phyloP scores from a whole-genome alignment of 2,113 vertebrate species.

The Cheilinus undulatus region DNA sequence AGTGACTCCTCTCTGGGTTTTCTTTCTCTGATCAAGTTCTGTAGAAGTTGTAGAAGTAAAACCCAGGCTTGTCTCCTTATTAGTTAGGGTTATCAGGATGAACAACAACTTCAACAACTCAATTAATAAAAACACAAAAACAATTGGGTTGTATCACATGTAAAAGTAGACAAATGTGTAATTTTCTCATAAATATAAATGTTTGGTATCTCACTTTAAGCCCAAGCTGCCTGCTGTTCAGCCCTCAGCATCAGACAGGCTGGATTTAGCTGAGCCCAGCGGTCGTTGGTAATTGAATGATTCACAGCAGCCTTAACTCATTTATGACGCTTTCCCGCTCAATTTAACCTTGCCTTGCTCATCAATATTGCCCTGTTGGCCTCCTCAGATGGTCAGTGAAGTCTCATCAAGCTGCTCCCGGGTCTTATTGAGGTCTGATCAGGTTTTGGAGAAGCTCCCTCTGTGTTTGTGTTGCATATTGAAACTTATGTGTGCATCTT shows the following conservation, averaged over 20 bases:
- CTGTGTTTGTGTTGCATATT: conserved; percentile 5
- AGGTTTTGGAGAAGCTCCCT: conserved; percentile 17
- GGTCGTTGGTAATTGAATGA: conserved; percentile 81
- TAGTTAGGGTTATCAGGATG: too few relatives aligned
- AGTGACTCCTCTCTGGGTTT: too few relatives aligned
- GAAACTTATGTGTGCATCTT: not conserved
- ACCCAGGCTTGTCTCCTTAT: too few relatives aligned
- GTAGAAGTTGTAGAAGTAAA: too few relatives aligned
- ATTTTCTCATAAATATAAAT: not conserved
- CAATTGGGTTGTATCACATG: not conserved
- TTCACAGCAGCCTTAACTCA: conserved; percentile 76
- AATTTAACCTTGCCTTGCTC: conserved; percentile 76
- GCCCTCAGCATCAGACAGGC: conserved; percentile 45
- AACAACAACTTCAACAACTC: too few relatives aligned
- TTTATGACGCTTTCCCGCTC: conserved; percentile 81
- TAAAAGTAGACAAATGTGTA: not conserved
- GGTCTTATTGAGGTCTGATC: conserved; percentile 35
- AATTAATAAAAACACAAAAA: too few relatives aligned
- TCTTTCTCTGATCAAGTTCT: too few relatives aligned
- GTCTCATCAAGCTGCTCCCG: conserved; percentile 54
- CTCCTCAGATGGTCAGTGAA: conserved; percentile 51
- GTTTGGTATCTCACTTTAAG: not conserved
- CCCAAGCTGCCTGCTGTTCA: conserved; percentile 20
- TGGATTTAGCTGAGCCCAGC: conserved; percentile 67
- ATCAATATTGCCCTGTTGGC: conserved; percentile 77